phyloP scores from a whole-genome alignment of 1,140 invertebrate species.

The Drosophila grimshawi region DNA sequence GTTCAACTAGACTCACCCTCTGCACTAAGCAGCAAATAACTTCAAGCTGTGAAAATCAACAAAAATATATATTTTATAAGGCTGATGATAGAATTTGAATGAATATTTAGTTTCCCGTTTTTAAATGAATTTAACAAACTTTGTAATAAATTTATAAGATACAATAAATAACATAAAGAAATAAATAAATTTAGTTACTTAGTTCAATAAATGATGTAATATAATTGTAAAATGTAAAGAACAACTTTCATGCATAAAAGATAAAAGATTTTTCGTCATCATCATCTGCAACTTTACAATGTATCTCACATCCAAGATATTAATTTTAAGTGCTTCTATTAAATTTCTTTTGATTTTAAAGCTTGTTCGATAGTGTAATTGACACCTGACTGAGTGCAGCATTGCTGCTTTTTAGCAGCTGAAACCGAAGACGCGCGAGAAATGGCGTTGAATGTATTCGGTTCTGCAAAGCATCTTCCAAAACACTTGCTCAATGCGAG shows the following conservation, averaged over 20 bases:
- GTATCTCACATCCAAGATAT: neutral
- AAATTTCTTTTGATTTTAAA: neutral
- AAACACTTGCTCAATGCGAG: conserved; percentile 23
- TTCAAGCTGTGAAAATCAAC: neutral
- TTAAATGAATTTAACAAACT: too few species aligned
- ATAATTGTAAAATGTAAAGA: too few species aligned
- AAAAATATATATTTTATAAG: neutral
- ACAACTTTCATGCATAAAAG: too few species aligned
- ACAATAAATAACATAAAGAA: too few species aligned
- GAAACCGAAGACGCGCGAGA: conserved; percentile 16
- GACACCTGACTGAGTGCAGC: conserved; percentile 35
- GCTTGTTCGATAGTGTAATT: conserved; percentile 30
- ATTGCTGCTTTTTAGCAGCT: conserved; percentile 15
- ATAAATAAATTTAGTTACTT: too few species aligned
- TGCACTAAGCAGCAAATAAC: conserved; percentile 6
- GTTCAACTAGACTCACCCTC: neutral
- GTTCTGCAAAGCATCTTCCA: conserved; percentile 7
- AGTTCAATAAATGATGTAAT: too few species aligned
- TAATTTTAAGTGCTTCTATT: neutral
- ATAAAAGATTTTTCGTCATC: too few species aligned
- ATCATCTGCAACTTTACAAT: too few species aligned
- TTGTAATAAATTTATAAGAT: too few species aligned
- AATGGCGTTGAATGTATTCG: conserved; percentile 31
- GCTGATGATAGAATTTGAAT: too few species aligned
- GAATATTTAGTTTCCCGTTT: too few species aligned